Conservation (phyloP, 53 echinoderm and acorn worm genomes). For the Pentamera pediparva region DNA sequence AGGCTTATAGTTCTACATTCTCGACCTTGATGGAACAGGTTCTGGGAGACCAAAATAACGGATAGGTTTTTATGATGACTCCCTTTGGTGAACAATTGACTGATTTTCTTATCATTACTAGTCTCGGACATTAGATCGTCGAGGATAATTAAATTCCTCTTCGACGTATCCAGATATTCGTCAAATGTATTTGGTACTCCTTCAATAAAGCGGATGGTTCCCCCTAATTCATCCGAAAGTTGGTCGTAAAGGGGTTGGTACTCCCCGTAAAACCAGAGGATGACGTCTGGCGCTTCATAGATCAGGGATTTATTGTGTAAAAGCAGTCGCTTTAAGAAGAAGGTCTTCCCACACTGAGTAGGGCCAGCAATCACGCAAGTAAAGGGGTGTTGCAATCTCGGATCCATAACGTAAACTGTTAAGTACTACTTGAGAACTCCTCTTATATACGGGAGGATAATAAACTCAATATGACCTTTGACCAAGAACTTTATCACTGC, state of each 20-base stretch:
- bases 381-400: slow-evolving; percentile 11
- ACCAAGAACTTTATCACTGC: no score
- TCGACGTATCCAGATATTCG: slow-evolving; percentile 33
- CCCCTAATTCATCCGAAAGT: slow-evolving; percentile 23
- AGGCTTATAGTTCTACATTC: slow-evolving; percentile 80
- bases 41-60: slow-evolving; percentile 68
- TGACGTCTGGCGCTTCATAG: slow-evolving; percentile 40
- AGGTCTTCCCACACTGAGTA: slow-evolving; percentile 64
- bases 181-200: slow-evolving; percentile 52
- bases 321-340: slow-evolving; percentile 45
- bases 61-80: slow-evolving; percentile 78
- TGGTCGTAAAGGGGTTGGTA: slow-evolving; percentile 57
- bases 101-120: slow-evolving; percentile 39
- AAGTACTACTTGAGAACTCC: no score
- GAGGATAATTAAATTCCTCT: slow-evolving; percentile 52
- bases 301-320: slow-evolving; percentile 27
- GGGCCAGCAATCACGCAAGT: slow-evolving; percentile 43
- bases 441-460: no score
- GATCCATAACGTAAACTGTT: background rate
- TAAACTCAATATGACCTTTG: no score
- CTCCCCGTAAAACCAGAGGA: slow-evolving; percentile 76
- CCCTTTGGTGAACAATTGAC: slow-evolving; percentile 63
- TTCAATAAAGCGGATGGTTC: slow-evolving; percentile 54
- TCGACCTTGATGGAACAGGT: slow-evolving; percentile 66
- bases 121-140: slow-evolving; percentile 69